Evolutionary conservation across 2,113 vertebrate species (phyloP).

Genomic region (Natator depressus): DNA sequence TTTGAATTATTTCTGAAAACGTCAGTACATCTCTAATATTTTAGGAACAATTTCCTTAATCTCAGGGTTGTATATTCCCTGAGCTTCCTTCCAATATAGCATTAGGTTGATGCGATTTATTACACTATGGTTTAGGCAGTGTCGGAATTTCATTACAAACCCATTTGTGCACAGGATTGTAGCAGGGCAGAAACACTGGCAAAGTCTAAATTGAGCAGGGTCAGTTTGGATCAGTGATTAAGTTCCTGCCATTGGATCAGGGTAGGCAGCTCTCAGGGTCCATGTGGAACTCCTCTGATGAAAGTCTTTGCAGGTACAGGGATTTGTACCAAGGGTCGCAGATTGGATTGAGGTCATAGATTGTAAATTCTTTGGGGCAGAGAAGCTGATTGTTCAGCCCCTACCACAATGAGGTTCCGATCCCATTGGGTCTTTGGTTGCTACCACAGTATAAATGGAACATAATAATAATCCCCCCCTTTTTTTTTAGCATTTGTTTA

Average conservation of each 20-base stretch:
- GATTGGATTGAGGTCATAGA: neutral
- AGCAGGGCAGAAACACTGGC: neutral
- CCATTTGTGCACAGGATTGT: neutral
- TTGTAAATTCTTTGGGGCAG: neutral
- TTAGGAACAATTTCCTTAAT: neutral
- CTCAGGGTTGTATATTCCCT: neutral
- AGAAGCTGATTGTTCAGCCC: neutral
- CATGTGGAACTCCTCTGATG: neutral
- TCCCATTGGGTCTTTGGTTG: neutral
- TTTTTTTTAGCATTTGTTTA: neutral
- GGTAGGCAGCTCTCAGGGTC: neutral
- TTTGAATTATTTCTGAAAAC: slow-evolving; percentile 33
- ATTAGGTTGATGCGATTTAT: neutral
- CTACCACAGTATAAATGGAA: neutral
- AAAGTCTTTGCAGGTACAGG: neutral
- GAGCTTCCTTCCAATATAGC: neutral
- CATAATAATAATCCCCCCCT: neutral
- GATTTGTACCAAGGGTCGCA: neutral
- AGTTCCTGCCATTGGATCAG: neutral
- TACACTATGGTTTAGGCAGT: neutral
- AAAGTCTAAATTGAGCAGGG: neutral
- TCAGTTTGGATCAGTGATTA: neutral
- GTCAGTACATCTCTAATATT: neutral
- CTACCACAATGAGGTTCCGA: neutral
- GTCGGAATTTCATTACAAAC: neutral